Evolutionary conservation across 1,140 invertebrate genomes (phyloP), one percentile per base, ranked within the genome.

Genomic region (Stegodyphus mimosarum): DNA sequence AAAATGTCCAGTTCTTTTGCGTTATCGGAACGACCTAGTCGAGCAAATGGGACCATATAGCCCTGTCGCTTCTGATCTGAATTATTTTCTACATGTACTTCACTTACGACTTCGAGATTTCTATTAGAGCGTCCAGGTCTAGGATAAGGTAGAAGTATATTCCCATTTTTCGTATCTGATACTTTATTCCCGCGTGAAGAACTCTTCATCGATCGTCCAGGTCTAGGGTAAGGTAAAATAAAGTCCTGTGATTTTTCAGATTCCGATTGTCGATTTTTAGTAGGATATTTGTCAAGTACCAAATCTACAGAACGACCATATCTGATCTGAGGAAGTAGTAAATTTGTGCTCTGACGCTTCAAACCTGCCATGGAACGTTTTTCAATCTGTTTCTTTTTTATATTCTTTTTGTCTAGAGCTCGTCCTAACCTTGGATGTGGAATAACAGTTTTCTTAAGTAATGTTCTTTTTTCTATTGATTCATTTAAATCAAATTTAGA

Each of bases 241-340:
- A 74, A 83, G 18, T 64, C 13, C n/a, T 60, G 33, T 33, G 33
- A 33, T 33, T 33, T 33, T 33, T 33, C 33, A 10, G 53, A 17
- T 10, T 74, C 13, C 5, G 55, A 52, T 17, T 49, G n/a, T 48
- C 74, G n/a, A 33, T 33, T 33, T 33, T 33, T 33, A 33, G 33
- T 33, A 33, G 33, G 33, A 33, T 33, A 33, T 33, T 33, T 33
- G 33, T 33, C 33, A 33, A 33, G 1, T 4, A 33, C 15, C 50
- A 53, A 11, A 53, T 81, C 52, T 33, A 18, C 48, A 13, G 49
- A 51, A 17, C 80, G 60, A 67, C 80, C 80, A 67, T 74, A 74
- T n/a, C 80, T 17, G 15, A 83, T 83, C 52, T 83, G 80, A 3
- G 80, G 80, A 52, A 83, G 73, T 15, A 83, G 3, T 33, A 33